Percentiles rank a stretch among this genome's conserved stretches.
phyloP scores from a whole-genome alignment of 92 coral and sea anemone genomes.

The Palythoa grandis region DNA sequence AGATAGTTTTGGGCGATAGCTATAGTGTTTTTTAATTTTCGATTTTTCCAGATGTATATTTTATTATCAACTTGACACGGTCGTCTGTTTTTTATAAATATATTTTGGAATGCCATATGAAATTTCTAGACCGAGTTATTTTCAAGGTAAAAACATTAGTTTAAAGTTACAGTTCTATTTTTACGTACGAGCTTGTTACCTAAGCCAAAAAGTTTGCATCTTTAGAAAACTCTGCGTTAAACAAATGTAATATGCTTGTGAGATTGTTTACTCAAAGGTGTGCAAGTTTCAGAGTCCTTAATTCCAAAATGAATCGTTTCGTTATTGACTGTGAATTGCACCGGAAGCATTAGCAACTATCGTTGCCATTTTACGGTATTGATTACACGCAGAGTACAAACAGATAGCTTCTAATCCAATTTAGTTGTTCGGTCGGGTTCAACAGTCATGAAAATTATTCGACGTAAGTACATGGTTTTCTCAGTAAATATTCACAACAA shows the following conservation, averaged over 20 bases:
- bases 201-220: too few relatives aligned
- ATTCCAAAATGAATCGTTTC: conserved; percentile 33
- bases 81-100: conserved; percentile 24
- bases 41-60: not conserved
- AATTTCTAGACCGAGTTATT: not conserved
- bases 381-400: conserved; percentile 21
- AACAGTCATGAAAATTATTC: not conserved
- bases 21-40: not conserved
- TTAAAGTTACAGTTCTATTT: conserved; percentile 44
- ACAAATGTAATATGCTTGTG: not conserved
- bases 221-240: too few relatives aligned
- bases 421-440: not conserved
- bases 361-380: conserved; percentile 2
- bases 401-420: conserved; percentile 20
- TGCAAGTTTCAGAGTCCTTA: not conserved
- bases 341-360: conserved; percentile 32
- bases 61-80: not conserved
- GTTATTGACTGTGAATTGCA: conserved; percentile 34
- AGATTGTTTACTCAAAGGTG: conserved; percentile 13
- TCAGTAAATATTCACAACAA: too few relatives aligned
- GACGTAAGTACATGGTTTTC: not conserved
- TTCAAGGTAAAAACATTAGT: not conserved
- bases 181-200: not conserved
- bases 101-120: not conserved
- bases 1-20: not conserved